Base-by-base conservation (phyloP, 2,888 invertebrate genomes). In the Leptura quadrifasciata region DNA sequence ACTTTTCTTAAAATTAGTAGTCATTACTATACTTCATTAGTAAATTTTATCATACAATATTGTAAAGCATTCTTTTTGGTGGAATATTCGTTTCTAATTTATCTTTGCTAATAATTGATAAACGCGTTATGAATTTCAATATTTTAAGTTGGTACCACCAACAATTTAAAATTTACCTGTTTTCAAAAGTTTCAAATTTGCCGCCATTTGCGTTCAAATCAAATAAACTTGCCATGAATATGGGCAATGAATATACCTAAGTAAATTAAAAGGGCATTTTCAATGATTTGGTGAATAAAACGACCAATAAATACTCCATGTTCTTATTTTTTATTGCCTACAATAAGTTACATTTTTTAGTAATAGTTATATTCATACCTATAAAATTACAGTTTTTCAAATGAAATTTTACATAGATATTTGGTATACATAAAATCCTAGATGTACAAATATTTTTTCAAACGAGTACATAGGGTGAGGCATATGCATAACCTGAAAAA, bases 401-500 rank as follows among this genome's bases (percentile, higher is more conserved):
- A 31, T 31, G 27, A 4, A 31, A 31, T 31, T 31, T 31, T 6
- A 31, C 27, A 31, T 31, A 31, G 6, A 31, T 31, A 31, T 6
- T 8, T 6, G 27, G 6, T 31, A 31, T 31, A 31, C 6, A 31
- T 31, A 31, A 31, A 31, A 31, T 31, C 8, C 27, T 31, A 6
- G 27, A 47, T 47, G 17, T 47, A 47, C 2, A n/a, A n/a, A n/a
- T 15, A n/a, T n/a, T n/a, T 47, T 15, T 47, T 74, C 24, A 74
- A 21, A 74, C 35, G 1, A 63, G 63, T 35, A 75, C 75, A 20
- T 75, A 77, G 6, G 79, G 79, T 5, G 79, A 70, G 21, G 79
- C 57, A 27, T 79, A 79, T 10, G 71, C 77, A 64, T 79, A 79
- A 20, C 79, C 79, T 79, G 58, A 21, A 79, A 78, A 39, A 70